Base-by-base conservation (phyloP, 2,113 vertebrate genomes). In the Mesitornis unicolor region DNA sequence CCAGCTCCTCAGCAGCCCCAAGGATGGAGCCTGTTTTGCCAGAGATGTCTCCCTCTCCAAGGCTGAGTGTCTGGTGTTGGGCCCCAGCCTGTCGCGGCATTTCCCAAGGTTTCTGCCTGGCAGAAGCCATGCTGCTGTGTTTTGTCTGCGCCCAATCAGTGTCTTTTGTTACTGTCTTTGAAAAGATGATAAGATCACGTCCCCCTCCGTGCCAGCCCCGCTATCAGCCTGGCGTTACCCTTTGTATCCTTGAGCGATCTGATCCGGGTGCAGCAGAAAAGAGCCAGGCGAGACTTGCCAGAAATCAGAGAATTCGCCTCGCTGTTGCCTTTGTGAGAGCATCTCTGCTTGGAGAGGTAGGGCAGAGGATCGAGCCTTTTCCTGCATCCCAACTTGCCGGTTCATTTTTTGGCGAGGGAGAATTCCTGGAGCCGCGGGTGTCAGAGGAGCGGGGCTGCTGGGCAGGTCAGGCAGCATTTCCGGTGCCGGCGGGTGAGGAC, bases 71-170 rank as follows among this genome's bases (percentile, higher is more conserved):
- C 94, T 90, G 95, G 9, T 21, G 10, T 4, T 4, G 43, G 82
- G 78, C 93, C 82, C 91, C 93, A 57, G 95, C 69, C 42, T 43
- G 71, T 48, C 36, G 26, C 20, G 16, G 90, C 63, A 4, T 83
- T 90, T 90, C 95, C 82, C 90, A 95, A 94, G 95, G 93, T 80
- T 93, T 90, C 93, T 81, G 54, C 57, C 17, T 40, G 1, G 13
- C 78, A 40, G 88, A 59, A 78, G 68, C 69, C 3, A 14, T 15
- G 10, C 82, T 31, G 89, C 87, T 7, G 79, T 97, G 96, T 96
- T 96, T 93, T 93, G 95, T 95, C 96, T 96, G 92, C 92, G 95
- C 90, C 71, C 93, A 90, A 86, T 96, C 91, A 93, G 84, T 74
- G 87, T 11, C 91, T 95, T 94, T 90, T 90, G 93, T 96, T 90